Evolutionary conservation across 2,888 invertebrate species (phyloP), one percentile per base, ranked within the genome.

Genomic region (Sesia bembeciformis): DNA sequence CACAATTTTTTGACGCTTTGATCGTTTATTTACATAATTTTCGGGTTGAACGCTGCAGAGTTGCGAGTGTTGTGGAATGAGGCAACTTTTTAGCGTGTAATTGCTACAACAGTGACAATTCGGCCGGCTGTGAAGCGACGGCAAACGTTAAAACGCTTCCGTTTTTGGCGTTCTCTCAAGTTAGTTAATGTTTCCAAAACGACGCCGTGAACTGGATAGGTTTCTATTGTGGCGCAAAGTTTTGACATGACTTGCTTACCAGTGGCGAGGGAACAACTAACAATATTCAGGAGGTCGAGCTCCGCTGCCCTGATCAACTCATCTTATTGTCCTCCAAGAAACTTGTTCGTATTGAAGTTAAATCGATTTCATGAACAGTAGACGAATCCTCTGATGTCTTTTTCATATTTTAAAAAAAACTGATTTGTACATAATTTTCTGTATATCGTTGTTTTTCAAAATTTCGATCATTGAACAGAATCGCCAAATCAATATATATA

Each of bases 141-240:
- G 23, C 46, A 60, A 71, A 76, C 75, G 75, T 72, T 81, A 81
- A 84, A 86, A 84, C 78, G 84, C 75, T 81, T 81, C 81, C 83
- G 80, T 78, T 86, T 86, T 85, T 85, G 88, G 88, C 88, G 75
- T 74, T 65, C 84, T 78, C 80, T 84, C 86, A 87, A 88, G 73
- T 84, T 81, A 81, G 84, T 86, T 86, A 86, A 88, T 87, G 84
- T 81, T 82, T 71, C 74, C 78, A 81, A 83, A 86, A 86, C 85
- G 85, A 81, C 77, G 62, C 69, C 65, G 77, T 63, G 73, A 80
- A 83, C 62, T 58, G 62, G 60, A 62, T 66, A 65, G 40, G 40
- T 40, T 39, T 61, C 65, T 62, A 56, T 56, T 58, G 58, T 58
- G 58, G 56, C 56, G 50, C 53, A 53, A 69, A 79, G 70, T 81